Base-by-base conservation (phyloP, 2,888 invertebrate species). In the Clivina fossor region DNA sequence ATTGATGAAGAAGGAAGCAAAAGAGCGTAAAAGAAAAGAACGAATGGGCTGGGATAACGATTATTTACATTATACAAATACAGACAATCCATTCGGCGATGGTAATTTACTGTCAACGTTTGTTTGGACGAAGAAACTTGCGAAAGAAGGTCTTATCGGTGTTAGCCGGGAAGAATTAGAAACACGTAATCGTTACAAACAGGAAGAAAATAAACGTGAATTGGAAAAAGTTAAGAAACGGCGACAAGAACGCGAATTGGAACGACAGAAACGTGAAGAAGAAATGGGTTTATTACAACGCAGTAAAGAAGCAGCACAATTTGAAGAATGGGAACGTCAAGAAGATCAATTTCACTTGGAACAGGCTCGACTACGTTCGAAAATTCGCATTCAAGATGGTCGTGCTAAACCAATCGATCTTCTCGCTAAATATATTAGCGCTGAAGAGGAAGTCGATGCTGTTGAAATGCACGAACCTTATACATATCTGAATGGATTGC, bases 391-490 rank as follows among this genome's bases (percentile, higher is more conserved):
- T 57, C 90, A 95, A 61, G 97, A 98, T 73, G 94, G 94, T 3
- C 79, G 98, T 66, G 97, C 98, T 0, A 99, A 99, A 70, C 97
- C 99, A 0, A 99, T 99, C 62, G 99, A 99, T 79, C 78, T 98
- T 60, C 76, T 99, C 51, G 97, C 97, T 0, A 92, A 97, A 77
- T 99, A 98, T 68, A 92, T 97, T 54, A 90, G 90, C 69, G 88
- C 90, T 0, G 91, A 94, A 67, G 90, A 91, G 65, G 82, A 88
- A 61, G 90, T 91, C 47, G 90, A 95, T 66, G 91, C 94, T 0
- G 87, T 97, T 18, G 97, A 98, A 77, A 93, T 99, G 92, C 94
- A 96, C 69, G 97, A 99, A 71, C 98, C 99, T 0, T 95, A 97
- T 71, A 90, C 91, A 0, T 95, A 95, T 71, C 80, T 99, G 1